Conservation (phyloP, 1,140 invertebrate species). For the Calosoma granatense region DNA sequence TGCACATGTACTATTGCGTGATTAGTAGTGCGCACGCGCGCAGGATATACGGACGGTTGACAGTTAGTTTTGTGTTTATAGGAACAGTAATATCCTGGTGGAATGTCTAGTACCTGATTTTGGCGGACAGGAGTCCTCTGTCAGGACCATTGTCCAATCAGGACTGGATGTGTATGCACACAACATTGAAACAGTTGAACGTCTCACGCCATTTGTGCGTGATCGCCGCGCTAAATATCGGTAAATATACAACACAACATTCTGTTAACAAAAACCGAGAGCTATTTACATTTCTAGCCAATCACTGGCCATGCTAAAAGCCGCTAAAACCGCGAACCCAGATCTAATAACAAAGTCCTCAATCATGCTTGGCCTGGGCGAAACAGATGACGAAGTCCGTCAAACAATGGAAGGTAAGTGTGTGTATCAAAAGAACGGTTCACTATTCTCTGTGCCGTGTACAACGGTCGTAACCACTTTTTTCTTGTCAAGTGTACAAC, state of each 20-base stretch:
- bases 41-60: no score
- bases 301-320: slow-evolving; percentile 69
- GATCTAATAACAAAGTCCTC: slow-evolving; percentile 94
- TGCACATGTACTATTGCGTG: no score
- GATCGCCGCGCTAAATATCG: slow-evolving; percentile 74
- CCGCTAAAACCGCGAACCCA: slow-evolving; percentile 70
- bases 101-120: slow-evolving; percentile 98
- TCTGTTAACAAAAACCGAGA: slow-evolving; percentile 8
- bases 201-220: slow-evolving; percentile 79
- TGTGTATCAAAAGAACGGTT: slow-evolving; percentile 23
- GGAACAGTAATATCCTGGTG: slow-evolving; percentile 79
- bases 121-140: slow-evolving; percentile 64
- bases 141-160: slow-evolving; percentile 67
- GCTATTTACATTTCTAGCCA: slow-evolving; percentile 47
- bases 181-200: slow-evolving; percentile 92
- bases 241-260: slow-evolving; percentile 28
- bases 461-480: slow-evolving; percentile 12
- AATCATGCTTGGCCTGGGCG: slow-evolving; percentile 96
- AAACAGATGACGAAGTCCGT: slow-evolving; percentile 83
- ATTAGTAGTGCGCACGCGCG: no score
- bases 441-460: no score
- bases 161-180: slow-evolving; percentile 94
- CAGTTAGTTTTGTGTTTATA: slow-evolving; percentile 31
- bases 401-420: slow-evolving; percentile 63
- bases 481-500: no score